Evolutionary conservation across 2,113 vertebrate genomes (phyloP).

Genomic region (Halcyon senegalensis): DNA sequence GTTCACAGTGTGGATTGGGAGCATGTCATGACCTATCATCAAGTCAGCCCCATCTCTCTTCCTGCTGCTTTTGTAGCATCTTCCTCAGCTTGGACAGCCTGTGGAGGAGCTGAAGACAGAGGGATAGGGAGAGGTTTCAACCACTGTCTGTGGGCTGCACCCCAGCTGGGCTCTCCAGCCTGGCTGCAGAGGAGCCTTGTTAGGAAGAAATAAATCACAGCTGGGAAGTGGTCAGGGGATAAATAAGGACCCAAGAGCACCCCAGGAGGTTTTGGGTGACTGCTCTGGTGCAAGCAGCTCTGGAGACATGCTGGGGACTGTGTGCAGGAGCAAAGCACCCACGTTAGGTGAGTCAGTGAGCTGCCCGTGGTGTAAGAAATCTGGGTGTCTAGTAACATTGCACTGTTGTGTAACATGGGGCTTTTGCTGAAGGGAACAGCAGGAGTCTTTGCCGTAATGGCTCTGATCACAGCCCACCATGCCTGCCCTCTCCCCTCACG

Average conservation of each 20-base stretch:
- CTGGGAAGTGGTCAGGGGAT: not conserved
- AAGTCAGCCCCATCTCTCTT: not conserved
- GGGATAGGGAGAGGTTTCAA: not conserved
- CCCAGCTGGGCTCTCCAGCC: not conserved
- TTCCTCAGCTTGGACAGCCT: not conserved
- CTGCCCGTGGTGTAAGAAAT: not conserved
- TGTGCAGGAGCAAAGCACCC: rapidly evolving
- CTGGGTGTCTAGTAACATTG: not conserved
- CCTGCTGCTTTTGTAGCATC: not conserved
- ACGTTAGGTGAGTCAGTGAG: not conserved
- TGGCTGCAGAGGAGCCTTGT: not conserved
- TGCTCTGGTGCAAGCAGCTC: not conserved
- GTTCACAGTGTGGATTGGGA: not conserved
- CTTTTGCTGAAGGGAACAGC: not conserved
- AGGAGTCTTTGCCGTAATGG: not conserved
- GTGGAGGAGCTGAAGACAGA: not conserved
- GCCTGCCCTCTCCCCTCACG: not conserved
- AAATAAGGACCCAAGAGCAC: not conserved
- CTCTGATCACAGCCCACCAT: rapidly evolving
- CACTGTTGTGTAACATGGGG: rapidly evolving
- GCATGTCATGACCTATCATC: no score
- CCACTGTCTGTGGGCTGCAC: not conserved
- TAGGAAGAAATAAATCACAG: not conserved
- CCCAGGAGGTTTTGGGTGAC: not conserved
- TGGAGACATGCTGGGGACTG: not conserved